phyloP scores from a whole-genome alignment of 2,797 vertebrate genomes.

The Poecilia velifera region DNA sequence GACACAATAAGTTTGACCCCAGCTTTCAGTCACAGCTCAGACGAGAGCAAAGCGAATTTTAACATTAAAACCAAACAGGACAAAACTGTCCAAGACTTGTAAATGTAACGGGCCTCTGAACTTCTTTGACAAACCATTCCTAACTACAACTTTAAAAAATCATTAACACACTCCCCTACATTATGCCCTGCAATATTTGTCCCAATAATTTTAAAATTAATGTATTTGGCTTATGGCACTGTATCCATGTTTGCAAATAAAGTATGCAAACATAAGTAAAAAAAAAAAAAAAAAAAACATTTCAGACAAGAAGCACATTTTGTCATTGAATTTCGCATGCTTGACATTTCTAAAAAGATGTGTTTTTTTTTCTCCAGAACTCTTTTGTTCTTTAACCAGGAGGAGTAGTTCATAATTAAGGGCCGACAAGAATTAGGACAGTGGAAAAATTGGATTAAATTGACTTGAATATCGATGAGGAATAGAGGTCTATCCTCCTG shows the following conservation, averaged over 20 bases:
- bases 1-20: conserved; percentile 1
- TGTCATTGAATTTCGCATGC: neutral
- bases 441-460: conserved; percentile 36
- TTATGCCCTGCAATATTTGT: neutral
- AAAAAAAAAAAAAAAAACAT: neutral
- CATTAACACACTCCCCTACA: neutral
- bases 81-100: neutral
- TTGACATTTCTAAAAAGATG: neutral
- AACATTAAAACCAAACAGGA: neutral
- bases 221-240: neutral
- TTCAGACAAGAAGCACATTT: neutral
- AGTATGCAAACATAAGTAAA: neutral
- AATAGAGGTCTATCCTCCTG: conserved; percentile 55
- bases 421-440: conserved; percentile 44
- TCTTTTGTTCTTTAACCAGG: neutral
- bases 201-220: neutral
- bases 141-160: neutral
- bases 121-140: neutral
- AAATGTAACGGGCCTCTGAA: neutral
- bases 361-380: neutral
- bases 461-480: conserved; percentile 61
- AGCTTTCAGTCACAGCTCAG: conserved; percentile 3
- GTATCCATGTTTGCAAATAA: neutral
- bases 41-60: conserved; percentile 1
- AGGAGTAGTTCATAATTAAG: conserved; percentile 46